These are phyloP conservation scores for Eulimnadia texana DNA, from an alignment of 1,140 invertebrate genomes.

Conservation along the genomic window DNA sequence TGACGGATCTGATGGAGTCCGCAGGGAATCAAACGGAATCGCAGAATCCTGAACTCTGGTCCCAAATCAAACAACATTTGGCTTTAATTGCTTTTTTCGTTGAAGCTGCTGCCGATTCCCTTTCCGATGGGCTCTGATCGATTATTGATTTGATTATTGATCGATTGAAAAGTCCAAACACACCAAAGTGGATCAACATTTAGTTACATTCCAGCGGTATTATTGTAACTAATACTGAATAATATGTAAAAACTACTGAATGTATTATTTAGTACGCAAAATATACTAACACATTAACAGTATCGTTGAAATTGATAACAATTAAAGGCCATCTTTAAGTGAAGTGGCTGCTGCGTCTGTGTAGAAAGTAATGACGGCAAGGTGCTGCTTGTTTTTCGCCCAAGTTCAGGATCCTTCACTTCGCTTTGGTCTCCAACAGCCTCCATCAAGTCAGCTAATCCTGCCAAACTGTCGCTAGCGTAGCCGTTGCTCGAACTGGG, in stretches of 20 bases:
- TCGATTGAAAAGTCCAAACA: too few relatives aligned
- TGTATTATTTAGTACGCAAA: too few relatives aligned
- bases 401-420: neutral
- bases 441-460: conserved; percentile 25
- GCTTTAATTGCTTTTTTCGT: conserved; percentile 12
- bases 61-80: conserved; percentile 11
- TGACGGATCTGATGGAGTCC: conserved; percentile 25
- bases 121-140: neutral
- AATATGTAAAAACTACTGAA: too few relatives aligned
- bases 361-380: conserved; percentile 3
- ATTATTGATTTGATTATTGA: neutral
- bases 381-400: neutral
- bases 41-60: conserved; percentile 14
- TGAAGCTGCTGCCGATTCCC: conserved; percentile 4
- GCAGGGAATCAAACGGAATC: conserved; percentile 11
- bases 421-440: neutral
- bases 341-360: neutral
- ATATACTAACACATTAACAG: neutral
- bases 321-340: conserved; percentile 1
- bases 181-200: too few relatives aligned
- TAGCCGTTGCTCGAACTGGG: conserved; percentile 29
- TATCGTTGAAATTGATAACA: neutral
- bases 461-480: conserved; percentile 31
- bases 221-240: too few relatives aligned
- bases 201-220: too few relatives aligned